phyloP scores from a whole-genome alignment of 2,888 invertebrate genomes.

The Lasioglossum lativentre region DNA sequence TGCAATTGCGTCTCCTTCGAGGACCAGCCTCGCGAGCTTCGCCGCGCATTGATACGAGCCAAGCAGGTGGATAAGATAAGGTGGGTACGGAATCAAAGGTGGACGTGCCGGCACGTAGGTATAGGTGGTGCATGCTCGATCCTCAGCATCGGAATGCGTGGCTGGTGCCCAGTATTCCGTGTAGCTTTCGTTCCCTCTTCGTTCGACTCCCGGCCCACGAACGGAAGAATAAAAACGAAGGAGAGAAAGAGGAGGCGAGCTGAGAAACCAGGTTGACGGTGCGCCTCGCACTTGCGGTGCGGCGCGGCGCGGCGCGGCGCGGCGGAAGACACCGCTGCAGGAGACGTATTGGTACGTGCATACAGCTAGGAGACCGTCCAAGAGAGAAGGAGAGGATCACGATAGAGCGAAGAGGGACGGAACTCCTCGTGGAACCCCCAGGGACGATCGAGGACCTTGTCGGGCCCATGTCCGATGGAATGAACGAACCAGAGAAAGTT shows the following conservation, averaged over 20 bases:
- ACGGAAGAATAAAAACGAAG: conserved; percentile 33
- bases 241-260: conserved; percentile 32
- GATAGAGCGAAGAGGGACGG: conserved; percentile 40
- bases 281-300: conserved; percentile 19
- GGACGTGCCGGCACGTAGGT: conserved; percentile 14
- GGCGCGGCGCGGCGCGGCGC: neutral
- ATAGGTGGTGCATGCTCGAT: conserved; percentile 27
- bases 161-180: conserved; percentile 52
- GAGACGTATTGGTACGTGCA: conserved; percentile 40
- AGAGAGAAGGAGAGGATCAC: neutral
- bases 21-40: neutral
- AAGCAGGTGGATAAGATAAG: conserved; percentile 21
- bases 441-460: conserved; percentile 63
- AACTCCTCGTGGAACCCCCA: conserved; percentile 62
- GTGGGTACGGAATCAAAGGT: conserved; percentile 44
- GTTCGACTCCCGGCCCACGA: neutral
- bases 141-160: conserved; percentile 45
- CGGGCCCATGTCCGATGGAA: conserved; percentile 57
- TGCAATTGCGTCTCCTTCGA: neutral
- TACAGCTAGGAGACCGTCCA: conserved; percentile 44
- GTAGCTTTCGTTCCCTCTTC: conserved; percentile 28
- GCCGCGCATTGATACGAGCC: conserved; percentile 14
- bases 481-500: conserved; percentile 7
- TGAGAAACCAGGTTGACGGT: conserved; percentile 52
- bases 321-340: conserved; percentile 36